Evolutionary conservation across 2,797 vertebrate species (phyloP).

Genomic region (Discoglossus pictus): DNA sequence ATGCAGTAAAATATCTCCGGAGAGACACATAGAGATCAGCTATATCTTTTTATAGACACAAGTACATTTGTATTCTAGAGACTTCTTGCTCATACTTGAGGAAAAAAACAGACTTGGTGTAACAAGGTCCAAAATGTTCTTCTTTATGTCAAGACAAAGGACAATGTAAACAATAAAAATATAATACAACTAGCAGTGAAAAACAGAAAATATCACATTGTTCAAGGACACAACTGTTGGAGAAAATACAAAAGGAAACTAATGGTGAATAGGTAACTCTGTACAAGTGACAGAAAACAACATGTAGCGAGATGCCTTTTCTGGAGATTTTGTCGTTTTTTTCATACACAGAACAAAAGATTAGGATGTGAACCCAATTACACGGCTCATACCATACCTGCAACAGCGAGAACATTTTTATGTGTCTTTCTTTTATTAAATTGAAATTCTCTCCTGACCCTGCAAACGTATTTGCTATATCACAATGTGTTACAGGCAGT

Average conservation of each 20-base stretch:
- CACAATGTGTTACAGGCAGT: background rate
- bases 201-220: background rate
- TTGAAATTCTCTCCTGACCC: constrained; percentile 16
- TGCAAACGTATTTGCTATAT: constrained; percentile 18
- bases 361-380: constrained; percentile 30
- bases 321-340: constrained; percentile 4
- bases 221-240: constrained; percentile 10
- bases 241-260: background rate
- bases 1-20: too few species aligned
- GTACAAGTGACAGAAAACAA: constrained; percentile 10
- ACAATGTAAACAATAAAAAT: background rate
- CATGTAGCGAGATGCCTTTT: background rate
- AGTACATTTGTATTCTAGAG: constrained; percentile 1
- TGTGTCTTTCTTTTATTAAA: constrained; percentile 9
- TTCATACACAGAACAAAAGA: constrained; percentile 21
- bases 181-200: background rate
- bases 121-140: constrained; percentile 3
- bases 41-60: background rate
- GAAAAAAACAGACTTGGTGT: background rate
- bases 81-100: background rate
- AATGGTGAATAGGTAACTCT: constrained; percentile 3
- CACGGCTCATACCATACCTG: constrained; percentile 16
- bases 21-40: too few species aligned
- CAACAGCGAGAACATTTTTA: constrained; percentile 7
- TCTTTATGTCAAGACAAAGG: background rate